Base-by-base conservation (phyloP, 2,113 vertebrate species). In the Bufo bufo region DNA sequence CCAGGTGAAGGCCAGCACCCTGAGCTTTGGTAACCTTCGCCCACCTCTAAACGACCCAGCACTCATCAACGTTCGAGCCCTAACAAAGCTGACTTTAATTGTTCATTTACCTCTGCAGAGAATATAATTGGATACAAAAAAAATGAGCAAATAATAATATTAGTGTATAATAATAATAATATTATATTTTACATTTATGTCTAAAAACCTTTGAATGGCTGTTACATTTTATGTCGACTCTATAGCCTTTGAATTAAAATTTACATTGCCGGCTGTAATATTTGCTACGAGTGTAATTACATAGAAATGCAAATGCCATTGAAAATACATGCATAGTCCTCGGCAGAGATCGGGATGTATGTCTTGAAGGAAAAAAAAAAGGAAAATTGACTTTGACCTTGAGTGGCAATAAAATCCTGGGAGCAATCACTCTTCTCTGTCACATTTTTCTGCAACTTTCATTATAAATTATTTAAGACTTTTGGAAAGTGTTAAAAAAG, bases 391-490 rank as follows among this genome's bases (percentile, higher is more conserved):
- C 23, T 71, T 45, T 82, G 78, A 87, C 86, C 86, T 87, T 87
- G 86, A 74, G 43, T 52, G 75, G 78, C 78, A 82, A 71, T 58
- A 61, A 71, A 69, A 74, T 56, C 61, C 63, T 56, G 52, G 33
- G 54, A 17, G 80, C 69, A 82, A 87, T 87, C 78, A 52, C 66
- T 87, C 86, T 82, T 65, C 66, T 14, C 19, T 59, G 65, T 82
- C 78, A 74, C 78, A 58, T 81, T 82, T 87, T 82, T 87, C 65
- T 74, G 33, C 82, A 74, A 74, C 78, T 82, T 82, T 87, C 78
- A 82, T 87, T 87, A 82, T 87, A 82, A 87, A 87, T 87, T 87
- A 87, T 87, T 87, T 87, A 87, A 74, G 86, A 82, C 86, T 87
- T 87, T 87, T 87, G 86, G 86, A 87, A 87, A 87, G 86, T 87